A percentile compares a stretch with the other conserved stretches of the same genome.
Conservation (phyloP, 92 coral and sea anemone species). For the Actinostola sp. region DNA sequence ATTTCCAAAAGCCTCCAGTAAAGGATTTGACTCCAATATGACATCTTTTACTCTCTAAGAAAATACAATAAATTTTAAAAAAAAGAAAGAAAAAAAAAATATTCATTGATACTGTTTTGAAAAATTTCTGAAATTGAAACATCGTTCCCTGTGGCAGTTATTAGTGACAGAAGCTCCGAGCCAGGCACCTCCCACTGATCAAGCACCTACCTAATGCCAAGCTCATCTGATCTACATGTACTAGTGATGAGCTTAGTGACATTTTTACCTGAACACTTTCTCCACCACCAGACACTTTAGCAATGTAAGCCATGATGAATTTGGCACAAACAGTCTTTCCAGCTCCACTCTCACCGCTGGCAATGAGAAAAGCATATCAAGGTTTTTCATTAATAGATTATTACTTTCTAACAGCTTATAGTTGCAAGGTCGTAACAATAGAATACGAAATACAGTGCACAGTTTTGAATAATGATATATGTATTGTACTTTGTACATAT, state of each 20-base stretch:
- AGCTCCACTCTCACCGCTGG: constrained; percentile 96
- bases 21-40: constrained; percentile 90
- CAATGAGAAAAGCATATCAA: neutral
- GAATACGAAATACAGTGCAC: too few species aligned
- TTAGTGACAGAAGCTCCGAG: too few species aligned
- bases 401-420: too few species aligned
- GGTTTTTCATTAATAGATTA: too few species aligned
- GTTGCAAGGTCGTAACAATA: too few species aligned
- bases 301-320: constrained; percentile 81
- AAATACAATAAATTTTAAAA: too few species aligned
- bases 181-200: too few species aligned
- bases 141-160: too few species aligned
- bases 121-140: neutral
- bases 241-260: neutral
- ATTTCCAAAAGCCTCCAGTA: constrained; percentile 94
- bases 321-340: constrained; percentile 95
- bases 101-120: neutral
- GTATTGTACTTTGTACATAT: too few species aligned
- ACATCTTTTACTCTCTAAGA: constrained; percentile 64
- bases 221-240: too few species aligned
- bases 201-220: too few species aligned
- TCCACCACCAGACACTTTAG: constrained; percentile 89
- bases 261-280: constrained; percentile 87
- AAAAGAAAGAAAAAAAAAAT: neutral
- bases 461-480: too few species aligned